Evolutionary conservation across 2,888 invertebrate genomes (phyloP).

Genomic region (Axea sp.): DNA sequence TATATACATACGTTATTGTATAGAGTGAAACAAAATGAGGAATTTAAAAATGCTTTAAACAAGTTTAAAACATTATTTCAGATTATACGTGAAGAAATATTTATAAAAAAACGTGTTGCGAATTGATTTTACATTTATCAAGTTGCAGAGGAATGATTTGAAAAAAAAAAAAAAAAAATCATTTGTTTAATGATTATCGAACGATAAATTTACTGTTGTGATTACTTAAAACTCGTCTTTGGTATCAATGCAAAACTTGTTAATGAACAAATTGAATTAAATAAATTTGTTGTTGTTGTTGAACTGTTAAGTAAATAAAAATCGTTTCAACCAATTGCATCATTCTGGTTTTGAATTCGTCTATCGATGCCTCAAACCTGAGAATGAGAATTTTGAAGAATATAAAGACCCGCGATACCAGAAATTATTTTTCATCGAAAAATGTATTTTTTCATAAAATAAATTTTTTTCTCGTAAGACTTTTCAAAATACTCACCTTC

Average conservation of each 20-base stretch:
- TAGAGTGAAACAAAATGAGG: constrained; percentile 10
- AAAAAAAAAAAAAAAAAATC: too few species aligned
- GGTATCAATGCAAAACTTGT: constrained; percentile 19
- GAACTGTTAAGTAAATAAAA: too few species aligned
- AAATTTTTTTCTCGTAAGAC: constrained; percentile 2
- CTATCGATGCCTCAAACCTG: background rate
- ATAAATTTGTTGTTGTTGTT: too few species aligned
- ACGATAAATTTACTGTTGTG: constrained; percentile 15
- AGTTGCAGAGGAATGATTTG: too few species aligned
- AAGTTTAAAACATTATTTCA: too few species aligned
- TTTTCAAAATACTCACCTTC: constrained; percentile 28
- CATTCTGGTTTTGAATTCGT: background rate
- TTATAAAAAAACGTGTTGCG: too few species aligned
- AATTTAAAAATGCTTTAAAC: constrained; percentile 7
- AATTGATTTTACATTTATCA: too few species aligned
- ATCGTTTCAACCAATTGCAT: too few species aligned
- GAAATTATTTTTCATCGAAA: constrained; percentile 36
- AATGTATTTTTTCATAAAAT: constrained; percentile 49
- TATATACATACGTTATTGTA: constrained; percentile 37
- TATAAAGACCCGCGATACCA: constrained; percentile 1
- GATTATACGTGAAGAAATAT: too few species aligned
- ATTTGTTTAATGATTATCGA: background rate
- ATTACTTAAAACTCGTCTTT: constrained; percentile 1
- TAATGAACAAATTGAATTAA: too few species aligned
- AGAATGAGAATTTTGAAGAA: constrained; percentile 35